A percentile compares a stretch with the other conserved stretches of the same genome.
These are phyloP conservation scores for Papilio xuthus DNA, from an alignment of 1,140 invertebrate genomes.

Conservation along the genomic window DNA sequence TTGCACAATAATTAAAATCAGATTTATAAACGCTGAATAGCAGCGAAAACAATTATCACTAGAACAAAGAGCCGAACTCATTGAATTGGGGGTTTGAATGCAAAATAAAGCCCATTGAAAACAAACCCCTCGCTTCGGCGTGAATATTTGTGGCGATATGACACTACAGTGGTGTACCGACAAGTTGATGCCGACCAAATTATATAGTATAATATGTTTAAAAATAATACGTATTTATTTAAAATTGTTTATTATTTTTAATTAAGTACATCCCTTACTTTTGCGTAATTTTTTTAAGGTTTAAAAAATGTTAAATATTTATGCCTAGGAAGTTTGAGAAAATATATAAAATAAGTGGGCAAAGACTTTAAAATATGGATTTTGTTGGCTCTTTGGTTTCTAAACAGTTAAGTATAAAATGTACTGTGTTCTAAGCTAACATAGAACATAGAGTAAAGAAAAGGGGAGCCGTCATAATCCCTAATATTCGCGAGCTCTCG, in stretches of 20 bases:
- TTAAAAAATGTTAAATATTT: no score
- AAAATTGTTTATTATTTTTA: neutral
- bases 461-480: constrained; percentile 75
- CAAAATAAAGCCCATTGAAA: constrained; percentile 45
- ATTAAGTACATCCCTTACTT: no score
- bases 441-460: constrained; percentile 41
- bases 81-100: constrained; percentile 33
- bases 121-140: constrained; percentile 41
- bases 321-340: no score
- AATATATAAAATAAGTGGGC: no score
- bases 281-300: no score
- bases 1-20: constrained; percentile 31
- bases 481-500: constrained; percentile 72
- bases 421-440: constrained; percentile 18
- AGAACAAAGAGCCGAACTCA: constrained; percentile 30
- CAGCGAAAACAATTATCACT: constrained; percentile 31
- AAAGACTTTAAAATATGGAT: neutral
- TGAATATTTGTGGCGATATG: constrained; percentile 45
- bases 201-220: neutral
- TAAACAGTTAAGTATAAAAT: constrained; percentile 7
- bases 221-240: neutral
- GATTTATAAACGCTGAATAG: neutral
- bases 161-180: constrained; percentile 36
- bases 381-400: neutral
- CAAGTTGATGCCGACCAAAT: constrained; percentile 39